Percentiles rank a stretch among this genome's conserved stretches.
phyloP scores from a whole-genome alignment of 1,140 invertebrate genomes.

The Cyrtorhinus lividipennis region DNA sequence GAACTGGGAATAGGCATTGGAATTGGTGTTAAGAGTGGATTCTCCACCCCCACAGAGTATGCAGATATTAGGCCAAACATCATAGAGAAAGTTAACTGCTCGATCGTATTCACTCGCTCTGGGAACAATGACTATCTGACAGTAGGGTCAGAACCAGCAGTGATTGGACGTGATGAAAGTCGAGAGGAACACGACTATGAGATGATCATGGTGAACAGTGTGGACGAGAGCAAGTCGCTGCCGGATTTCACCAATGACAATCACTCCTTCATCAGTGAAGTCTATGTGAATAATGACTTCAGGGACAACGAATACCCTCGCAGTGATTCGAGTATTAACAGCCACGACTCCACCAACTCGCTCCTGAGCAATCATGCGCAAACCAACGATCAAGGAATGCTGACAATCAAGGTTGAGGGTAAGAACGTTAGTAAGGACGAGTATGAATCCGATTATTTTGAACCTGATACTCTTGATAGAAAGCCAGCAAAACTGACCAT shows the following conservation, averaged over 20 bases:
- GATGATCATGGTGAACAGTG: slow-evolving; percentile 26
- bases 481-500: slow-evolving; percentile 50
- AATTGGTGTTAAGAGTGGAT: slow-evolving; percentile 26
- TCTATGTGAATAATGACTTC: slow-evolving; percentile 63
- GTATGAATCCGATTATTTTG: slow-evolving; percentile 54
- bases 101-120: background rate
- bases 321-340: slow-evolving; percentile 42
- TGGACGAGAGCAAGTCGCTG: slow-evolving; percentile 30
- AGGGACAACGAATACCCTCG: slow-evolving; percentile 33
- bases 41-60: slow-evolving; percentile 40
- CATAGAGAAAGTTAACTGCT: slow-evolving; percentile 14
- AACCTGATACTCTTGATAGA: slow-evolving; percentile 69
- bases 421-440: slow-evolving; percentile 50
- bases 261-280: slow-evolving; percentile 57
- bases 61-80: slow-evolving; percentile 4
- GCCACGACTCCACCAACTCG: slow-evolving; percentile 18
- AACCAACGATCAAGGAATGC: slow-evolving; percentile 46
- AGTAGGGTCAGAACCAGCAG: background rate
- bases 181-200: slow-evolving; percentile 28
- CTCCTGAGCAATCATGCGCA: slow-evolving; percentile 30
- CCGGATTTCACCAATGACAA: slow-evolving; percentile 36
- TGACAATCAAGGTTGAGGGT: slow-evolving; percentile 65
- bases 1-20: slow-evolving; percentile 34
- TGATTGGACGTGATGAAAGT: slow-evolving; percentile 6
- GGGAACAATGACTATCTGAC: background rate